These are phyloP conservation scores for Bryconaethiops microstoma DNA, from an alignment of 2,797 vertebrate species.

Conservation along the genomic window DNA sequence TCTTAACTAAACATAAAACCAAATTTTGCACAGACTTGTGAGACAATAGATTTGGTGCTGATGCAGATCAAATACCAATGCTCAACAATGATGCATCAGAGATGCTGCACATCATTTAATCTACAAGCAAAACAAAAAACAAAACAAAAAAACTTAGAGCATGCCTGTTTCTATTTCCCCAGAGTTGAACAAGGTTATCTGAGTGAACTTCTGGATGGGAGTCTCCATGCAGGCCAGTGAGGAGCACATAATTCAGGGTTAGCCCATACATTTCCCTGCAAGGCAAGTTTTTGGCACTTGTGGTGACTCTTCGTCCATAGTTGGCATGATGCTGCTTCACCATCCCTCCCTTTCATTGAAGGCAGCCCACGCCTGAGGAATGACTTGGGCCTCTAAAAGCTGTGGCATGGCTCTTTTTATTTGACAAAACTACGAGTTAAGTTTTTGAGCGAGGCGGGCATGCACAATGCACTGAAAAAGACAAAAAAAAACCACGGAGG, in stretches of 20 bases:
- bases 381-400: not conserved
- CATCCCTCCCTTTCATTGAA: not conserved
- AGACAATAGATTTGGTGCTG: conserved; percentile 1
- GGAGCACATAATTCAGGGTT: not conserved
- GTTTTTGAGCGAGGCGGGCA: conserved; percentile 54
- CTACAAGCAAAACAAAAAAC: too few relatives aligned
- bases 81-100: not conserved
- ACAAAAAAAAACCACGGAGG: conserved; percentile 33
- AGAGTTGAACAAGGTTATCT: not conserved
- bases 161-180: not conserved
- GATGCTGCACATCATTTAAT: not conserved
- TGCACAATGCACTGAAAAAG: conserved; percentile 43
- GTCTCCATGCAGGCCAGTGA: not conserved
- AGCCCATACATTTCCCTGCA: conserved; percentile 7
- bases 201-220: not conserved
- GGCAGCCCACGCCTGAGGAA: not conserved
- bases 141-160: conserved; percentile 12
- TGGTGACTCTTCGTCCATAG: conserved; percentile 7
- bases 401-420: conserved; percentile 1
- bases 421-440: conserved; percentile 50
- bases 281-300: conserved; percentile 19
- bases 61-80: not conserved
- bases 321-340: conserved; percentile 7
- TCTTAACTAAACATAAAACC: not conserved
- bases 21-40: too few relatives aligned